These are phyloP conservation scores for Muscidifurax raptorellus DNA, from an alignment of 1,140 invertebrate species.

Conservation along the genomic window DNA sequence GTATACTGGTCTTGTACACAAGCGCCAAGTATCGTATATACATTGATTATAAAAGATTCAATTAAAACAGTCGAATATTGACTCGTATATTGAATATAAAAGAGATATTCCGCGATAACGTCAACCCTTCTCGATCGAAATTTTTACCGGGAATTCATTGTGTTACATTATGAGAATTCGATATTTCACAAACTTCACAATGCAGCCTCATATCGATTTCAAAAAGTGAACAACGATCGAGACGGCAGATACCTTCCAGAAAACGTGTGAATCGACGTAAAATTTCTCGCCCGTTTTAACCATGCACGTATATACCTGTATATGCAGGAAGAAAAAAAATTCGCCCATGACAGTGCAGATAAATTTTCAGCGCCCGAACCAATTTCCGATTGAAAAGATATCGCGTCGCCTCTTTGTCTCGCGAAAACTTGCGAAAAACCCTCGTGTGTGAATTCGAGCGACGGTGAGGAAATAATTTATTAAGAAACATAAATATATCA, in stretches of 20 bases:
- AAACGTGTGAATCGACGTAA: slow-evolving; percentile 7
- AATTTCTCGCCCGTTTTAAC: background rate
- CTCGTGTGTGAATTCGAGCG: background rate
- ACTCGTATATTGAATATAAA: too few species aligned
- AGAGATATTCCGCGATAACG: background rate
- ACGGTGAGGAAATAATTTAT: slow-evolving; percentile 40
- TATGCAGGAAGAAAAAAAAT: background rate
- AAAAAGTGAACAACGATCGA: background rate
- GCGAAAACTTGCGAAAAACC: slow-evolving; percentile 33
- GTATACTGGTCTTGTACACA: too few species aligned
- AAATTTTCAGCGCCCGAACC: slow-evolving; percentile 4
- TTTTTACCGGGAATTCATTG: too few species aligned
- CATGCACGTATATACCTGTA: background rate
- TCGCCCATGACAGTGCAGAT: background rate
- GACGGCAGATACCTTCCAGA: too few species aligned
- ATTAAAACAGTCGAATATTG: too few species aligned
- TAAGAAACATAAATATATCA: slow-evolving; percentile 47
- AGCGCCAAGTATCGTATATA: too few species aligned
- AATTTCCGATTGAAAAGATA: slow-evolving; percentile 27
- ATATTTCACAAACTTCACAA: background rate
- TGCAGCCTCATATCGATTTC: background rate
- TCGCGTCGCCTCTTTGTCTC: slow-evolving; percentile 4
- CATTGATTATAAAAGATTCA: too few species aligned
- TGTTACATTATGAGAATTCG: background rate
- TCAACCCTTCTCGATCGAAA: too few species aligned